These are phyloP conservation scores for Strix occidentalis DNA, from an alignment of 2,797 vertebrate genomes.

Conservation along the genomic window DNA sequence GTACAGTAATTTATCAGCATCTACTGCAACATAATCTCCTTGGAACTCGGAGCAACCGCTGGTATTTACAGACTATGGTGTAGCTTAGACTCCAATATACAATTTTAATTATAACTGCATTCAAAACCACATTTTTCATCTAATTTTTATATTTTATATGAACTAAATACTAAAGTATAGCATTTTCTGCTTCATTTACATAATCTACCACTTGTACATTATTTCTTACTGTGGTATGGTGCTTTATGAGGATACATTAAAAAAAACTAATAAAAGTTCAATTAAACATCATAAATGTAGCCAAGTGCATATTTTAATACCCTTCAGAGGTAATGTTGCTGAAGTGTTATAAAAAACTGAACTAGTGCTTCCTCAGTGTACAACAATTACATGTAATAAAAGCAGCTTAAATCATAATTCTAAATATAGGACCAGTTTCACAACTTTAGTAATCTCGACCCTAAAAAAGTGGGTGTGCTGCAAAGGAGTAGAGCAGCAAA, in stretches of 20 bases:
- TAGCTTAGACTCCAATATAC: constrained; percentile 38
- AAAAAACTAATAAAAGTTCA: constrained; percentile 60
- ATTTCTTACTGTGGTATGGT: constrained; percentile 44
- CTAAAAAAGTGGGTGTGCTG: background rate
- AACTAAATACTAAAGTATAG: constrained; percentile 40
- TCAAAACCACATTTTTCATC: constrained; percentile 47
- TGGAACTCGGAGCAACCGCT: background rate
- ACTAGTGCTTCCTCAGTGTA: background rate
- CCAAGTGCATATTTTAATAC: constrained; percentile 37
- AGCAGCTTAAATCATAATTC: constrained; percentile 39
- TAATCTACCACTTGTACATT: constrained; percentile 30
- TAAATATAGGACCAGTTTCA: constrained; percentile 42
- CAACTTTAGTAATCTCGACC: constrained; percentile 1
- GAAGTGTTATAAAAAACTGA: constrained; percentile 42
- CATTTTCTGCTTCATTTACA: constrained; percentile 62
- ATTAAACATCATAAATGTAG: constrained; percentile 56
- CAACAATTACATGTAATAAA: constrained; percentile 31
- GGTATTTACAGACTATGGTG: constrained; percentile 5
- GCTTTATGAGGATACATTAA: constrained; percentile 48
- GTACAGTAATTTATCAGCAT: constrained; percentile 15
- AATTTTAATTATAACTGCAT: constrained; percentile 58
- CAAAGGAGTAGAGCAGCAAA: background rate
- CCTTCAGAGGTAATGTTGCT: constrained; percentile 40
- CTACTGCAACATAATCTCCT: constrained; percentile 25
- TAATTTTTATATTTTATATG: constrained; percentile 31